phyloP scores from a whole-genome alignment of 1,140 invertebrate species.

The Chrysomallon squamiferum region DNA sequence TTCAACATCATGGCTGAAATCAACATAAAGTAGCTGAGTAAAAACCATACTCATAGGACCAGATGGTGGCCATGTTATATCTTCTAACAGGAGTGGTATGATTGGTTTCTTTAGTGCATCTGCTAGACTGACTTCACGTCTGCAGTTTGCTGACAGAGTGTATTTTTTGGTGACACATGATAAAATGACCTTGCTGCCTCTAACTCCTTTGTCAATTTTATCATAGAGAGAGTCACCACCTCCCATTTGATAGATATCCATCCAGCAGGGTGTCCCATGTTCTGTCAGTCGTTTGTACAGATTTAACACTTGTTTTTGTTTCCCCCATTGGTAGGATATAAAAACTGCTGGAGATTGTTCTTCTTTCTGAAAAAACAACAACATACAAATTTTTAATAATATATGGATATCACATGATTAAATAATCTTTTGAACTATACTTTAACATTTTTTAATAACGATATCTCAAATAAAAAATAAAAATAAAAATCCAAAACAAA shows the following conservation, averaged over 20 bases:
- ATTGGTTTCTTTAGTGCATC: slow-evolving; percentile 57
- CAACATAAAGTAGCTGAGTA: slow-evolving; percentile 51
- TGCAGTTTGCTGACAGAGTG: slow-evolving; percentile 53
- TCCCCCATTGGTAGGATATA: slow-evolving; percentile 61
- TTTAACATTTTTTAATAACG: neutral
- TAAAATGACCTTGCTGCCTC: slow-evolving; percentile 48
- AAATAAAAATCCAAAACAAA: too few species aligned
- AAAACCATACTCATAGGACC: slow-evolving; percentile 59
- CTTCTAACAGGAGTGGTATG: slow-evolving; percentile 53
- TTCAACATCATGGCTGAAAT: slow-evolving; percentile 40
- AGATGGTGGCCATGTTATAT: slow-evolving; percentile 52
- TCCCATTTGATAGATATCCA: slow-evolving; percentile 62
- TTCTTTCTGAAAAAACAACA: slow-evolving; percentile 3
- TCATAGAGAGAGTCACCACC: slow-evolving; percentile 60
- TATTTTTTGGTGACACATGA: slow-evolving; percentile 58
- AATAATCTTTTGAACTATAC: too few species aligned
- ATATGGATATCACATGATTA: neutral
- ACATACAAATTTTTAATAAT: neutral
- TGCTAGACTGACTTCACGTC: slow-evolving; percentile 52
- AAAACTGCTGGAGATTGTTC: slow-evolving; percentile 42
- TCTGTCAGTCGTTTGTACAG: slow-evolving; percentile 43
- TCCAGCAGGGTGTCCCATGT: slow-evolving; percentile 52
- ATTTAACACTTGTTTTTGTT: slow-evolving; percentile 50
- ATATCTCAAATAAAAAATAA: too few species aligned
- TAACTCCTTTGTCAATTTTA: slow-evolving; percentile 57